These are phyloP conservation scores for Neolamprologus caudopunctatus DNA, from an alignment of 2,113 vertebrate genomes.

Conservation along the genomic window DNA sequence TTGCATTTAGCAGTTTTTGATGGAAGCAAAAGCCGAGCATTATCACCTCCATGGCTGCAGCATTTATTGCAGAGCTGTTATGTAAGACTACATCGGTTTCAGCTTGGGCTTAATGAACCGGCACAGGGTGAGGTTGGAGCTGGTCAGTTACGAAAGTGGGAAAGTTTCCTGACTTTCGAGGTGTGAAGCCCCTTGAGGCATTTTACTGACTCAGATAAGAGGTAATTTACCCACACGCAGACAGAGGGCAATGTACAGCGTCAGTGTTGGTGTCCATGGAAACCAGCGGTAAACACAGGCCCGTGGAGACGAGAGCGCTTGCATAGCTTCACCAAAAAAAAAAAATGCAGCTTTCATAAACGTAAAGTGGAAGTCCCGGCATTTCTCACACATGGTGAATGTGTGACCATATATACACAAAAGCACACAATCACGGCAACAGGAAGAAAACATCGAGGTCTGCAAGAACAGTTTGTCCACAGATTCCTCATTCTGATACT, in stretches of 20 bases:
- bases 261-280: slow-evolving; percentile 13
- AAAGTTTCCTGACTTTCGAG: not conserved
- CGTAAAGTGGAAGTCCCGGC: slow-evolving; percentile 47
- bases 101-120: not conserved
- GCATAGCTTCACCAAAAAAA: not conserved
- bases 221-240: not conserved
- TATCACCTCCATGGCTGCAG: not conserved
- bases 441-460: not conserved
- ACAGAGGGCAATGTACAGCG: slow-evolving; percentile 8
- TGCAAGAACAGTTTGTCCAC: slow-evolving; percentile 36
- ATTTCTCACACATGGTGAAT: not conserved
- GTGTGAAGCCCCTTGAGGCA: not conserved
- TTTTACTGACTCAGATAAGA: not conserved
- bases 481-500: not conserved
- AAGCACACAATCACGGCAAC: not conserved
- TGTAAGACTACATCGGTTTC: not conserved
- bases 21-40: not conserved
- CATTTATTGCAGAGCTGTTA: not conserved
- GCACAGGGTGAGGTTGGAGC: not conserved
- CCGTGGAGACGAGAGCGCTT: not conserved
- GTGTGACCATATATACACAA: not conserved
- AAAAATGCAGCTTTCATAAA: not conserved
- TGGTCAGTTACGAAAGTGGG: not conserved
- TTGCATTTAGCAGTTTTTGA: not conserved
- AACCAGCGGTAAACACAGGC: slow-evolving; percentile 37